These are phyloP conservation scores for Mercenaria mercenaria DNA, from an alignment of 1,140 invertebrate species.

Conservation along the genomic window DNA sequence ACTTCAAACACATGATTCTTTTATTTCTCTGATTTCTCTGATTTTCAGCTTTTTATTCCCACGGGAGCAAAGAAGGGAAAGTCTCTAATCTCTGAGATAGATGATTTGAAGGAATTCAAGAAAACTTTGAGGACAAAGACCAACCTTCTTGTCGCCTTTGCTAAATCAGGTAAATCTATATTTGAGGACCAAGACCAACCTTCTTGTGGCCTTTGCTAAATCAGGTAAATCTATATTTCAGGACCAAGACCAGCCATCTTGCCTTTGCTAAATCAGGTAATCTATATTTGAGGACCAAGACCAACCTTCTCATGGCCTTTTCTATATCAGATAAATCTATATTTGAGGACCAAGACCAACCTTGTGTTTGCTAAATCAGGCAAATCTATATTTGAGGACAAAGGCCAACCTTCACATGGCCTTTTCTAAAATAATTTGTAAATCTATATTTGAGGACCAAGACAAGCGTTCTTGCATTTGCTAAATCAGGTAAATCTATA, in stretches of 20 bases:
- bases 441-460: slow-evolving; percentile 89
- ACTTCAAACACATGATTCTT: too few relatives aligned
- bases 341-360: slow-evolving; percentile 93
- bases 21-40: too few relatives aligned
- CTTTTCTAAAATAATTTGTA: too few relatives aligned
- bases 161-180: slow-evolving; percentile 82
- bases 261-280: too few relatives aligned
- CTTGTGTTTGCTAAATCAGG: slow-evolving; percentile 89
- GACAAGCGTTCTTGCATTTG: slow-evolving; percentile 93
- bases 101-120: slow-evolving; percentile 94
- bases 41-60: slow-evolving; percentile 50
- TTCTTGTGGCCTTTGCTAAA: slow-evolving; percentile 90
- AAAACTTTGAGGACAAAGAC: slow-evolving; percentile 94
- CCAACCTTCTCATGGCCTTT: slow-evolving; percentile 93
- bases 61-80: slow-evolving; percentile 75
- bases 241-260: too few relatives aligned
- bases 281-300: slow-evolving; percentile 90
- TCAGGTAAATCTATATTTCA: slow-evolving; percentile 77
- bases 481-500: slow-evolving; percentile 82
- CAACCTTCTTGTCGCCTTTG: slow-evolving; percentile 92
- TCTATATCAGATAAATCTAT: slow-evolving; percentile 83
- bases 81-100: slow-evolving; percentile 80
- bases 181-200: slow-evolving; percentile 93
- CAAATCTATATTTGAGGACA: slow-evolving; percentile 61
- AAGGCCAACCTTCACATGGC: too few relatives aligned